Conservation (phyloP, 2,113 vertebrate genomes). For the Xerus inauris region DNA sequence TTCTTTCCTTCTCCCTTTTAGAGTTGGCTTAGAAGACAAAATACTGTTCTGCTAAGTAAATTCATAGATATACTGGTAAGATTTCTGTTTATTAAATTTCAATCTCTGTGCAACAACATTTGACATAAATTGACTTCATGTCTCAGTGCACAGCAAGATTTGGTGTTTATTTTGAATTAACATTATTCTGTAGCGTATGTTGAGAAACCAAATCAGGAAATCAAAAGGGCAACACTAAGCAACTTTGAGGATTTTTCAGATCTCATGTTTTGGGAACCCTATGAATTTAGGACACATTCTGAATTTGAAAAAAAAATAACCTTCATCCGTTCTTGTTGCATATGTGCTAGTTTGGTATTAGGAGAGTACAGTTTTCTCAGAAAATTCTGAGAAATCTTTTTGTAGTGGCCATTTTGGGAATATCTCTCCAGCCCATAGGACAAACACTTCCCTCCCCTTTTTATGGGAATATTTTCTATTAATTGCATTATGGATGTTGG, state of each 20-base stretch:
- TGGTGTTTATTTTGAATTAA: slow-evolving; percentile 63
- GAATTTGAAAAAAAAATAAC: slow-evolving; percentile 37
- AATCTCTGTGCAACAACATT: slow-evolving; percentile 49
- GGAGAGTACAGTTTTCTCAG: background rate
- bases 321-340: background rate
- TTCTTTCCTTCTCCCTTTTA: slow-evolving; percentile 46
- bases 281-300: slow-evolving; percentile 24
- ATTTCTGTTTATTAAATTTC: slow-evolving; percentile 69
- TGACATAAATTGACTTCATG: slow-evolving; percentile 69
- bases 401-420: background rate
- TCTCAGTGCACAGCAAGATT: slow-evolving; percentile 53
- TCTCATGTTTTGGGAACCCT: slow-evolving; percentile 40
- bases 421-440: background rate
- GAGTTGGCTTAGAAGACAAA: slow-evolving; percentile 47
- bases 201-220: slow-evolving; percentile 55
- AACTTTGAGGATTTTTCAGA: slow-evolving; percentile 31
- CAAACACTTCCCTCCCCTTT: background rate
- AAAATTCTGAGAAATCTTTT: slow-evolving; percentile 42
- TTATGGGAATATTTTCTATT: slow-evolving; percentile 12
- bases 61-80: slow-evolving; percentile 51
- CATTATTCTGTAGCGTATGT: background rate
- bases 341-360: slow-evolving; percentile 11
- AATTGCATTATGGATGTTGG: background rate
- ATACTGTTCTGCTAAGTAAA: slow-evolving; percentile 55
- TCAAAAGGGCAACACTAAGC: slow-evolving; percentile 54